phyloP scores from a whole-genome alignment of 2,113 vertebrate genomes.

The Pseudorasbora parva region DNA sequence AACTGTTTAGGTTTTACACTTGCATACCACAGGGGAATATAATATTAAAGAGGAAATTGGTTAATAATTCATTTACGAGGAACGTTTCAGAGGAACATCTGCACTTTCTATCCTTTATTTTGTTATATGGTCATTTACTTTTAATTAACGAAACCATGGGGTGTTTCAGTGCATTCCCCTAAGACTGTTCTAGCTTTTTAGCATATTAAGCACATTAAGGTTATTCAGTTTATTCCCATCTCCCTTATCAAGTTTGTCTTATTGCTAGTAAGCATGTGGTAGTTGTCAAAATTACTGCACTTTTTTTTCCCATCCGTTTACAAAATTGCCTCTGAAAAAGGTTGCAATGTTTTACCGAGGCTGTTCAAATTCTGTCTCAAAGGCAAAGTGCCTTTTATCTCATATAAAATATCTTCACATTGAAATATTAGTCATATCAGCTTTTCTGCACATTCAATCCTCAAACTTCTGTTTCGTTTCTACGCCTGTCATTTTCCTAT shows the following conservation, averaged over 20 bases:
- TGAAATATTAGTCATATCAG: conserved; percentile 49
- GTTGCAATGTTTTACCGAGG: conserved; percentile 59
- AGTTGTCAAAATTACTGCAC: conserved; percentile 46
- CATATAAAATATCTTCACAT: conserved; percentile 39
- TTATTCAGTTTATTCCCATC: conserved; percentile 35
- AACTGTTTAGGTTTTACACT: background rate
- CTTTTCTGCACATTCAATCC: conserved; percentile 15
- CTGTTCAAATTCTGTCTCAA: conserved; percentile 63
- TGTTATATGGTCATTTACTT: background rate
- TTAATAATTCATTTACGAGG: background rate
- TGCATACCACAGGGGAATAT: background rate
- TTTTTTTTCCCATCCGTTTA: conserved; percentile 57
- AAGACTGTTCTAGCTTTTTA: background rate
- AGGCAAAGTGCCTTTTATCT: conserved; percentile 43
- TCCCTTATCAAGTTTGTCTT: background rate
- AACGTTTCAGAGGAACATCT: background rate
- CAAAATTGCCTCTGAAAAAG: conserved; percentile 55
- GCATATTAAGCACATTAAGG: background rate
- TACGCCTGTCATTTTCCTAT: conserved; percentile 31
- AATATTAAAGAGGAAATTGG: background rate
- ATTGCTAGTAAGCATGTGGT: conserved; percentile 23
- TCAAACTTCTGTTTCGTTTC: conserved; percentile 29
- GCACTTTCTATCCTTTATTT: background rate
- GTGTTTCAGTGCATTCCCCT: background rate
- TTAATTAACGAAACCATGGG: background rate